These are phyloP conservation scores for Phalacrocorax aristotelis DNA, from an alignment of 2,113 vertebrate species.

Conservation along the genomic window DNA sequence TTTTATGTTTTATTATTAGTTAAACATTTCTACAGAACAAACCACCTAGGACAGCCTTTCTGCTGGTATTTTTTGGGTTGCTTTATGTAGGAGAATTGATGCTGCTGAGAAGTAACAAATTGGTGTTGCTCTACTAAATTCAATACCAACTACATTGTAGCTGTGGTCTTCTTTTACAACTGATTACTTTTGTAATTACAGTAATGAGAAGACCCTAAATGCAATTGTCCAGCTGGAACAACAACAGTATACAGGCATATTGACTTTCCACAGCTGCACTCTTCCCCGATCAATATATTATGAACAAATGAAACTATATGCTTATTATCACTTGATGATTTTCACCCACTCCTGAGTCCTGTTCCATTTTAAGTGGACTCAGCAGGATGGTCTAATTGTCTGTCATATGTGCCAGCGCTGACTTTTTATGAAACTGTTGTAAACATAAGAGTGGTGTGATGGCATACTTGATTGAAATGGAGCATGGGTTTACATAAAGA, in stretches of 20 bases:
- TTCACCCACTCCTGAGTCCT: background rate
- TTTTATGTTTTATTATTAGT: background rate
- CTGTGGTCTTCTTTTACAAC: background rate
- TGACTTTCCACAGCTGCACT: background rate
- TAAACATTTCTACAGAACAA: background rate
- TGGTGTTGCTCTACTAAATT: background rate
- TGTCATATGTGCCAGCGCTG: background rate
- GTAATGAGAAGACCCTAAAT: background rate
- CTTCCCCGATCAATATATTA: background rate
- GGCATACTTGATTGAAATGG: background rate
- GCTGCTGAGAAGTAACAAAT: background rate
- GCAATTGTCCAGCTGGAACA: background rate
- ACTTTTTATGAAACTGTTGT: background rate
- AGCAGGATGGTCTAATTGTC: background rate
- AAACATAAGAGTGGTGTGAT: background rate
- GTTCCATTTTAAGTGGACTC: background rate
- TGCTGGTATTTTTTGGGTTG: background rate
- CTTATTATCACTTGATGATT: conserved; percentile 6
- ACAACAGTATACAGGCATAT: background rate
- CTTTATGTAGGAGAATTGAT: background rate
- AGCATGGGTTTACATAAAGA: background rate
- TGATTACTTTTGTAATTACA: background rate
- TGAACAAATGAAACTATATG: background rate
- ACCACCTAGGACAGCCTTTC: background rate
- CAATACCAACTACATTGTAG: background rate